Evolutionary conservation across 2,888 invertebrate species (phyloP).

Genomic region (Cheilosia scutellata): DNA sequence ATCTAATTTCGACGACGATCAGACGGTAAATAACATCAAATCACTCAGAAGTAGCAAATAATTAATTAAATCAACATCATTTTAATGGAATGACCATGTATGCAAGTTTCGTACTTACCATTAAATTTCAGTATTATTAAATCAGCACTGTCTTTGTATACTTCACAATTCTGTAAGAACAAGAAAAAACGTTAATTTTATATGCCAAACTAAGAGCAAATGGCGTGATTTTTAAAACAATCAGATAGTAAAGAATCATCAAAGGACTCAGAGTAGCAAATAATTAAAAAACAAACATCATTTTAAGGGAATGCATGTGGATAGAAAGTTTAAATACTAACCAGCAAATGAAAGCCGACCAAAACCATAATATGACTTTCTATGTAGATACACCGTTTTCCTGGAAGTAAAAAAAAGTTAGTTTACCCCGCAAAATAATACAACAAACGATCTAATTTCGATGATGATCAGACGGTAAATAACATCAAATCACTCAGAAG

Average conservation of each 20-base stretch:
- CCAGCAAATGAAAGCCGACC: neutral
- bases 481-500: constrained; percentile 23
- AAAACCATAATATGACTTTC: no score
- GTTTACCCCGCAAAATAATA: neutral
- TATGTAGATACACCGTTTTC: no score
- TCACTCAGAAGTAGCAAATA: constrained; percentile 19
- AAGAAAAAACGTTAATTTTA: neutral
- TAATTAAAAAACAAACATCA: constrained; percentile 48
- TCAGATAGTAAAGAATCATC: constrained; percentile 48
- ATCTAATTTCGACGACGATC: neutral
- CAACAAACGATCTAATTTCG: neutral
- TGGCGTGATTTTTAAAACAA: neutral
- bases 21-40: constrained; percentile 5
- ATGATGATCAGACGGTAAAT: neutral
- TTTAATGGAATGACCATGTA: neutral
- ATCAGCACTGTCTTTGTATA: neutral
- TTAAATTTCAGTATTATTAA: neutral
- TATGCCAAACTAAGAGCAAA: neutral
- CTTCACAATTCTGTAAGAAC: neutral
- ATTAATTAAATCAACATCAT: constrained; percentile 1
- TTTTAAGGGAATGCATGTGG: neutral
- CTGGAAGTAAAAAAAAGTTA: neutral
- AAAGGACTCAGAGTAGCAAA: constrained; percentile 61
- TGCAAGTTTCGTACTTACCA: neutral
- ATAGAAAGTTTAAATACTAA: neutral